phyloP scores from a whole-genome alignment of 2,113 vertebrate species.

The Ancistrus triradiatus region DNA sequence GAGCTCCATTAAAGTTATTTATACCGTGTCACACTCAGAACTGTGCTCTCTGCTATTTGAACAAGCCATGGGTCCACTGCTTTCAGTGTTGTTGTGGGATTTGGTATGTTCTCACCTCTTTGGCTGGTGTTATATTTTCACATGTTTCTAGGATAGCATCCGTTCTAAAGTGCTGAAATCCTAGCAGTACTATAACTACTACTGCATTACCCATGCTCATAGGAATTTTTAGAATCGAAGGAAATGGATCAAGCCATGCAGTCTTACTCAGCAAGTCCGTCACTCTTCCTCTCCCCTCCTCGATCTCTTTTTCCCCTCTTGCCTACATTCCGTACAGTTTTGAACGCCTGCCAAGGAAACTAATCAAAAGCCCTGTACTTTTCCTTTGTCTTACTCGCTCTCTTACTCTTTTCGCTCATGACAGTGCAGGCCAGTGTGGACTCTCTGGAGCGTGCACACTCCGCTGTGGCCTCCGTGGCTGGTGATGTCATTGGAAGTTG shows the following conservation, averaged over 20 bases:
- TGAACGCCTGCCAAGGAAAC: constrained; percentile 83
- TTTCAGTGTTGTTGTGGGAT: no score
- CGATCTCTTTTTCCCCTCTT: constrained; percentile 74
- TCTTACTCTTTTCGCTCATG: constrained; percentile 53
- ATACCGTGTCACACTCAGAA: no score
- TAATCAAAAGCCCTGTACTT: constrained; percentile 78
- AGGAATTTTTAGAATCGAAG: constrained; percentile 44
- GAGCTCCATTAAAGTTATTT: no score
- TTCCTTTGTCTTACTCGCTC: constrained; percentile 65
- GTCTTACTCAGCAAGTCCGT: constrained; percentile 53
- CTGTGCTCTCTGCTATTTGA: no score
- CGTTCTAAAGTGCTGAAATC: no score
- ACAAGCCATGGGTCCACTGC: no score
- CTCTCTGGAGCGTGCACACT: constrained; percentile 44
- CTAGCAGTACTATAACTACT: no score
- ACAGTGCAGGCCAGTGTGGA: constrained; percentile 26
- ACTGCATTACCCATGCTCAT: no score
- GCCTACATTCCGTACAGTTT: constrained; percentile 81
- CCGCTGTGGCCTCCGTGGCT: constrained; percentile 33
- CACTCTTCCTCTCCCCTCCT: constrained; percentile 49
- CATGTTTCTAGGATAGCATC: no score
- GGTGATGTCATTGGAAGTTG: constrained; percentile 55
- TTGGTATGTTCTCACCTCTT: no score
- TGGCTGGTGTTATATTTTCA: no score
- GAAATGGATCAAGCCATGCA: constrained; percentile 57